Base-by-base conservation (phyloP, 2,797 vertebrate species). In the Spinus olivaceus region DNA sequence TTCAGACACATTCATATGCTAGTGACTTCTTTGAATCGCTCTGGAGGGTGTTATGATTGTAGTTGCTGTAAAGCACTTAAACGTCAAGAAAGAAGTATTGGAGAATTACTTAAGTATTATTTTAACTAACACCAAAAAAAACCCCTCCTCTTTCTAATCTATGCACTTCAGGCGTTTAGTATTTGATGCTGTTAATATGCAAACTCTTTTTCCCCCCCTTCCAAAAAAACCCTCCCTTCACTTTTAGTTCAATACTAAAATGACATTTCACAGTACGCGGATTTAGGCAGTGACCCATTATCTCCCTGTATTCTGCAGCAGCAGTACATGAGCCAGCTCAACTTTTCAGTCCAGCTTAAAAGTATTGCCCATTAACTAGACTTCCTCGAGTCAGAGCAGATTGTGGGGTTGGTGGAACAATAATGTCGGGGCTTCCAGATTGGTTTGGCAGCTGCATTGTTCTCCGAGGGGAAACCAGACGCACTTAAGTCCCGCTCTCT, bases 361-460 rank as follows among this genome's bases (percentile, higher is more conserved):
- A 98, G 96, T 97, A 96, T 97, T 96, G 96, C 97, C 97, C 88
- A 95, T 98, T 98, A 98, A 98, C 97, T 97, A 96, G 96, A 97
- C 97, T 98, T 98, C 98, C 98, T 98, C 97, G 96, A 98, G 98
- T 98, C 98, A 97, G 98, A 98, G 98, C 98, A 98, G 97, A 98
- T 98, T 97, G 98, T 97, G 96, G 95, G 85, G 97, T 98, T 97
- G 83, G 94, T 94, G 95, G 98, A 98, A 99, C 99, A 99, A 99
- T 99, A 96, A 98, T 97, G 98, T 98, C 97, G 98, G 98, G 98
- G 98, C 97, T 98, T 98, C 98, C 98, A 99, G 99, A 99, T 99
- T 98, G 98, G 98, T 98, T 98, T 98, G 98, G 98, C 99, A 99
- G 99, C 98, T 99, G 97, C 98, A 98, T 99, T 99, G 98, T 99